These are phyloP conservation scores for Leptothorax acervorum DNA, from an alignment of 2,888 invertebrate species.

Conservation along the genomic window DNA sequence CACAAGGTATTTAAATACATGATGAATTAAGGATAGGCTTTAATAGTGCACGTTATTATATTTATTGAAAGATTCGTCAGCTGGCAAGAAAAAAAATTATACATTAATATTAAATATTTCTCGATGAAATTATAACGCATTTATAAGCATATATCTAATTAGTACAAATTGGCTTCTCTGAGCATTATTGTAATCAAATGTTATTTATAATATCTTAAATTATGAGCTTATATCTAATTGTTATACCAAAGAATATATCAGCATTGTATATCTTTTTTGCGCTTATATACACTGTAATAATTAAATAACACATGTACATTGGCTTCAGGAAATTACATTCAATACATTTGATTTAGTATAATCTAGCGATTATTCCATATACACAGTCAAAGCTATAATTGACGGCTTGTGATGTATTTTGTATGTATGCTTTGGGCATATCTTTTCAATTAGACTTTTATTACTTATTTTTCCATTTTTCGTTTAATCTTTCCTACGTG, in stretches of 20 bases:
- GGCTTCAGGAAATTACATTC: slow-evolving; percentile 53
- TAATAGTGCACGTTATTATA: slow-evolving; percentile 53
- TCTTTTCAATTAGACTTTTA: slow-evolving; percentile 58
- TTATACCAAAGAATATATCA: slow-evolving; percentile 56
- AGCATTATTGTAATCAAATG: slow-evolving; percentile 40
- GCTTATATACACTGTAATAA: slow-evolving; percentile 66
- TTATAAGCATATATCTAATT: slow-evolving; percentile 47
- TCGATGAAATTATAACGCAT: slow-evolving; percentile 19
- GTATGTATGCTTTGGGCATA: slow-evolving; percentile 60
- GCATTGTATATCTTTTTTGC: slow-evolving; percentile 59
- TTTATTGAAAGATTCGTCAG: slow-evolving; percentile 34
- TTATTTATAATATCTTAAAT: slow-evolving; percentile 33
- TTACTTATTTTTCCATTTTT: no score
- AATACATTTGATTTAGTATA: slow-evolving; percentile 48
- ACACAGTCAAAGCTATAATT: slow-evolving; percentile 11
- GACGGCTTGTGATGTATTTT: slow-evolving; percentile 40
- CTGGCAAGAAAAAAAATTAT: slow-evolving; percentile 37
- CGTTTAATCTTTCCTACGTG: no score
- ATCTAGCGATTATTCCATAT: slow-evolving; percentile 48
- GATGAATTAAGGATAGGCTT: slow-evolving; percentile 25
- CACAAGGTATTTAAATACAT: slow-evolving; percentile 47
- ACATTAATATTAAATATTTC: slow-evolving; percentile 34
- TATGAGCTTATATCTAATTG: slow-evolving; percentile 48
- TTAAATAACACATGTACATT: slow-evolving; percentile 64
- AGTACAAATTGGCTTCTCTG: slow-evolving; percentile 50